phyloP scores from a whole-genome alignment of 2,888 invertebrate species.

The Quadriops clusia region DNA sequence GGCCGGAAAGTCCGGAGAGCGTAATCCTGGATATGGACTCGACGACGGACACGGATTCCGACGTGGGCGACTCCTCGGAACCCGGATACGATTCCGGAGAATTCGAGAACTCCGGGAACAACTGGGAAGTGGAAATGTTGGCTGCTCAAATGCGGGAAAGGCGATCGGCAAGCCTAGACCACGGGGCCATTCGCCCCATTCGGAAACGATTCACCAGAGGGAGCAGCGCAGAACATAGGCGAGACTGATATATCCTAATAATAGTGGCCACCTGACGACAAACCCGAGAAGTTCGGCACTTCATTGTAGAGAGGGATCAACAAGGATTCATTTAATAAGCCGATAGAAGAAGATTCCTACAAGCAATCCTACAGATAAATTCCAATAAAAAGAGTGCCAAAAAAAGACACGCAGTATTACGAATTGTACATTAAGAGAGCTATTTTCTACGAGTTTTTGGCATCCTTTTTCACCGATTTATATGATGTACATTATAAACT shows the following conservation, averaged over 20 bases:
- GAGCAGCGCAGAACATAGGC: conserved; percentile 26
- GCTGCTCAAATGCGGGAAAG: conserved; percentile 33
- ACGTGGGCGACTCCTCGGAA: conserved; percentile 29
- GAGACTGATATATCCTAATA: conserved; percentile 27
- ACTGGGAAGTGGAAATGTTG: conserved; percentile 35
- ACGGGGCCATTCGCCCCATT: conserved; percentile 23
- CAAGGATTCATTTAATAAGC: too few species aligned
- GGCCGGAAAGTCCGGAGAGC: conserved; percentile 15
- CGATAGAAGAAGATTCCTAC: too few species aligned
- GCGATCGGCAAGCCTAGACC: conserved; percentile 33
- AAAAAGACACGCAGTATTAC: too few species aligned
- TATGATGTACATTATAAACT: too few species aligned
- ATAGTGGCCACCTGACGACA: too few species aligned
- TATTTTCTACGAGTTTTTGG: too few species aligned
- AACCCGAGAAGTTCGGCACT: too few species aligned
- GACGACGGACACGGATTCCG: conserved; percentile 30
- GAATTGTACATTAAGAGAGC: too few species aligned
- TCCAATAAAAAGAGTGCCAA: too few species aligned
- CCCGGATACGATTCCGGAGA: conserved; percentile 29
- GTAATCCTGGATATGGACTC: conserved; percentile 28
- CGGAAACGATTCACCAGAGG: conserved; percentile 28
- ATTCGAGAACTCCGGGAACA: conserved; percentile 30
- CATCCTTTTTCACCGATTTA: too few species aligned
- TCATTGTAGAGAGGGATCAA: too few species aligned
- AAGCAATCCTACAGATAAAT: too few species aligned